Base-by-base conservation (phyloP, 2,888 invertebrate genomes). In the Drosophila borborema region DNA sequence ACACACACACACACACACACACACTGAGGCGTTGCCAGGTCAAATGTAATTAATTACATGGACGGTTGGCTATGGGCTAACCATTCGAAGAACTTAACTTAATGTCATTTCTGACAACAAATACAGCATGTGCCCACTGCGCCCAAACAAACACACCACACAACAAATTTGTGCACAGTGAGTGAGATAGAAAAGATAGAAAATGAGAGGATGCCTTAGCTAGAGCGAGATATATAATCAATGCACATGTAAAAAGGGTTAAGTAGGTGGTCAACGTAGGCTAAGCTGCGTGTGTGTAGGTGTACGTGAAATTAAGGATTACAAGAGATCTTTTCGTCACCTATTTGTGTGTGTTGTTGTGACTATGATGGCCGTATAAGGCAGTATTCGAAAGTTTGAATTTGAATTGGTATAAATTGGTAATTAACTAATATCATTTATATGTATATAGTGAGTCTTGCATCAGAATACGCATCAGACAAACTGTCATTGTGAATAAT, bases 41-140 rank as follows among this genome's bases (percentile, higher is more conserved):
- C 59, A 74, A 74, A 73, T 64, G 73, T 64, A 55, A 74, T 77
- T 80, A 80, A 74, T 79, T 80, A 81, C 48, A 67, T 81, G 74
- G 70, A 54, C 56, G 53, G 54, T 41, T 66, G 78, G 9, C 48
- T 63, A 45, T 65, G 51, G 34, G 51, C 49, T 53, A 61, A 68
- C 18, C 28, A 53, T 20, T 58, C 45, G 55, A 51, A 43, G 55
- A 51, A 46, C 63, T 58, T 59, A 63, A 62, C 62, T 49, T 36
- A 51, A 34, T 34, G 20, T 62, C 43, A 72, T 64, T 56, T 63
- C 38, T 54, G 18, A 56, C 48, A 34, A 43, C 53, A 10, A 54
- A 72, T 36, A 51, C n/a, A 46, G 36, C 20, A 51, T 28, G 28
- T 28, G 28, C 28, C 28, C 28, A 28, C 28, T 28, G 4, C 28